phyloP scores from a whole-genome alignment of 2,888 invertebrate species.

The Noctua janthina region DNA sequence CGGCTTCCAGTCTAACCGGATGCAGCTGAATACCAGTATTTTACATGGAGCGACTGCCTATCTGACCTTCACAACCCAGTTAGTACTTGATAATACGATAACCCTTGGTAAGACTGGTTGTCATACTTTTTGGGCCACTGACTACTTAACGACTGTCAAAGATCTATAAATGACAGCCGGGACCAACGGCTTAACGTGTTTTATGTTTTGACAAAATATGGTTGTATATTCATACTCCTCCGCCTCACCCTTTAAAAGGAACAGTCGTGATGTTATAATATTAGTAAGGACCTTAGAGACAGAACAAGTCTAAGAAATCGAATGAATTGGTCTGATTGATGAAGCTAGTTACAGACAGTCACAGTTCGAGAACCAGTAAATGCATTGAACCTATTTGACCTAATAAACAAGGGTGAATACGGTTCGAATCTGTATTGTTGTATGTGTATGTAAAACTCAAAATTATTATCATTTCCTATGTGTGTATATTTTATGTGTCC shows the following conservation, averaged over 20 bases:
- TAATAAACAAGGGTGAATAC: conserved; percentile 19
- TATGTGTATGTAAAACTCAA: neutral
- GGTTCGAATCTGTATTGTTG: neutral
- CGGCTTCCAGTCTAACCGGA: too few species aligned
- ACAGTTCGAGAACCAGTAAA: conserved; percentile 29
- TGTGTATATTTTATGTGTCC: neutral
- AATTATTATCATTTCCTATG: neutral
- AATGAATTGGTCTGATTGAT: conserved; percentile 22
- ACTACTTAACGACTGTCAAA: too few species aligned
- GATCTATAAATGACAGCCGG: too few species aligned
- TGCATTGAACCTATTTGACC: conserved; percentile 42
- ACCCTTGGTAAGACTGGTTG: too few species aligned
- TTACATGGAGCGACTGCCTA: too few species aligned
- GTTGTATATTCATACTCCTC: neutral
- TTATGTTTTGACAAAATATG: neutral
- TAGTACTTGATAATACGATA: too few species aligned
- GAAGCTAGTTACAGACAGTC: neutral
- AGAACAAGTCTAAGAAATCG: neutral
- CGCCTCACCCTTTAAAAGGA: neutral
- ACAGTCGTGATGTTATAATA: neutral
- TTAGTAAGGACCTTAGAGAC: neutral
- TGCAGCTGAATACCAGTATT: too few species aligned
- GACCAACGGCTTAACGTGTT: too few species aligned
- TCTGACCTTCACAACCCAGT: too few species aligned
- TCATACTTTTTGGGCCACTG: too few species aligned